A percentile compares a stretch with the other conserved stretches of the same genome.
phyloP scores from a whole-genome alignment of 2,113 vertebrate genomes.

The Halcyon malimbica region DNA sequence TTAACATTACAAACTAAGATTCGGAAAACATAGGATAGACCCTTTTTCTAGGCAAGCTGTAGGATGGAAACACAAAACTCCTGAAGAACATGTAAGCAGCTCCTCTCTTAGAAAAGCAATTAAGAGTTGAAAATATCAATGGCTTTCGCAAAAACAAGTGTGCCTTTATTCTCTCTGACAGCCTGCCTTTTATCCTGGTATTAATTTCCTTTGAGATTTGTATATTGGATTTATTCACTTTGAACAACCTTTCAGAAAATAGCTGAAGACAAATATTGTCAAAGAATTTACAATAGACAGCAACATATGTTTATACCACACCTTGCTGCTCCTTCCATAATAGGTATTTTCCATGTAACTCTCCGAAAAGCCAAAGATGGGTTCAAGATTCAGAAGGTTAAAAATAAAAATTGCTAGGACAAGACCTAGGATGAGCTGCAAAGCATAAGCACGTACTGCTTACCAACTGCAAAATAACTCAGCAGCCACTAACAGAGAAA shows the following conservation, averaged over 20 bases:
- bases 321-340: neutral
- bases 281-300: neutral
- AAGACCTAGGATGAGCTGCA: neutral
- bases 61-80: neutral
- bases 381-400: neutral
- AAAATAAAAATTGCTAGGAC: neutral
- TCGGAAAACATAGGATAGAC: neutral
- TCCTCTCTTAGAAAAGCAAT: neutral
- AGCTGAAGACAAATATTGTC: neutral
- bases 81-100: neutral
- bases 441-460: neutral
- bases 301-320: neutral
- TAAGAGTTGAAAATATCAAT: conserved; percentile 1
- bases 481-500: neutral
- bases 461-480: neutral
- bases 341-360: neutral
- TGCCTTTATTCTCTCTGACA: neutral
- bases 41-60: neutral
- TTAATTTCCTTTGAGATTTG: neutral
- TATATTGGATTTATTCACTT: neutral
- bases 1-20: neutral
- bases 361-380: neutral
- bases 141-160: neutral
- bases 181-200: neutral
- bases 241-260: neutral